Evolutionary conservation across 1,140 invertebrate species (phyloP).

Genomic region (Hylaeus anthracinus): DNA sequence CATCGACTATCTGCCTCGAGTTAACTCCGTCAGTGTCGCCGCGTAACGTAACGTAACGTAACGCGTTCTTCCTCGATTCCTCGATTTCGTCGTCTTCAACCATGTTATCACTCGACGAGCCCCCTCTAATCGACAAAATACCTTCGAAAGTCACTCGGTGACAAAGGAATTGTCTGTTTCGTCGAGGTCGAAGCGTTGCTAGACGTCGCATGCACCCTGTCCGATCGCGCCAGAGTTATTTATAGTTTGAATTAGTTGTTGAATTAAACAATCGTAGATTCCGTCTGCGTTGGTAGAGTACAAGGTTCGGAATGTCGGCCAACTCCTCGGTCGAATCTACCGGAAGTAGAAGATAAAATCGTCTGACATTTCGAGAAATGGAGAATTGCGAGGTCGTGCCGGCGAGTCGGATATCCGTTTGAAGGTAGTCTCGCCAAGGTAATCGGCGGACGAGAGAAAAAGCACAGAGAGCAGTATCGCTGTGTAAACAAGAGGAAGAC

Average conservation of each 20-base stretch:
- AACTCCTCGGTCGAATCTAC: background rate
- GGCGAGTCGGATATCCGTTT: constrained; percentile 16
- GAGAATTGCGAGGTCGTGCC: constrained; percentile 18
- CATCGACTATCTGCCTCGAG: constrained; percentile 57
- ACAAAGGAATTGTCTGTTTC: background rate
- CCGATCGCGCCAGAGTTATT: constrained; percentile 22
- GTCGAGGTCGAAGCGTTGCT: background rate
- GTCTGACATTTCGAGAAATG: constrained; percentile 26
- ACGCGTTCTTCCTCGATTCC: background rate
- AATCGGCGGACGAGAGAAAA: background rate
- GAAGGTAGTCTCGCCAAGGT: background rate
- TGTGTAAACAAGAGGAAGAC: background rate
- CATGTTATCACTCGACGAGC: constrained; percentile 12
- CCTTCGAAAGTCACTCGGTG: background rate
- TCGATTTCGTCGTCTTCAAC: constrained; percentile 33
- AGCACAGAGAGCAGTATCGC: background rate
- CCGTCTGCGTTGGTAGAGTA: no score
- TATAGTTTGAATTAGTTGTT: constrained; percentile 15
- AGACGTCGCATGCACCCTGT: background rate
- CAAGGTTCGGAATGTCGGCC: background rate
- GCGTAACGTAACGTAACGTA: constrained; percentile 15
- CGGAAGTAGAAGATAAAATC: background rate
- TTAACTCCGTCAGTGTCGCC: constrained; percentile 43
- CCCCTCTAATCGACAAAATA: no score
- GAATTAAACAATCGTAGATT: constrained; percentile 44